A percentile compares a stretch with the other conserved stretches of the same genome.
Evolutionary conservation across 2,888 invertebrate species (phyloP).

Genomic region (Hemaris fuciformis): DNA sequence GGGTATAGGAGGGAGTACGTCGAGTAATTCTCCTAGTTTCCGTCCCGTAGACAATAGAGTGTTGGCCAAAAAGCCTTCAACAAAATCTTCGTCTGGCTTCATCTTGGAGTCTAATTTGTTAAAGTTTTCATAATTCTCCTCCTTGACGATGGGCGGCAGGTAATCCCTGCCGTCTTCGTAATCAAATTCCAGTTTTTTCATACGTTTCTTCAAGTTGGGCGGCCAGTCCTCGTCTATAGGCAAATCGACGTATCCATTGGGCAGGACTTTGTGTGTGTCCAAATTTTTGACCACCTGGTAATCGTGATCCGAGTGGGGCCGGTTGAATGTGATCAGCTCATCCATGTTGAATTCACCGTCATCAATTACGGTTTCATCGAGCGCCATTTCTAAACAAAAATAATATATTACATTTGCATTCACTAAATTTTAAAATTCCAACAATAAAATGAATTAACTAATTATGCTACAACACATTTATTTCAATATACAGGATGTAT

Average conservation of each 20-base stretch:
- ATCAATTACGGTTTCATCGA: conserved; percentile 77
- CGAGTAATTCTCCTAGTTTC: conserved; percentile 66
- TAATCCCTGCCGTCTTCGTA: conserved; percentile 67
- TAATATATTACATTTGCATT: background rate
- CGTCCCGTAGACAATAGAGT: conserved; percentile 62
- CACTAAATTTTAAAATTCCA: background rate
- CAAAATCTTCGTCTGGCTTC: conserved; percentile 43
- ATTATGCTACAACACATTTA: too few relatives aligned
- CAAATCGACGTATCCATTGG: conserved; percentile 78
- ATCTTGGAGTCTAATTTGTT: conserved; percentile 53
- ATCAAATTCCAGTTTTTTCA: conserved; percentile 72
- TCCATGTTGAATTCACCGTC: conserved; percentile 83
- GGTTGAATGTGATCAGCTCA: conserved; percentile 81
- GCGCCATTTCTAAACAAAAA: conserved; percentile 56
- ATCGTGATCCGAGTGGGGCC: conserved; percentile 74
- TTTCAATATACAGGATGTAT: too few relatives aligned
- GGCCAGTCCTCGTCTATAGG: conserved; percentile 83
- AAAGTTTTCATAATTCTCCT: conserved; percentile 64
- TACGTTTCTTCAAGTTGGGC: conserved; percentile 73
- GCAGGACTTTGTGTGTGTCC: conserved; percentile 46
- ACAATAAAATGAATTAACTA: too few relatives aligned
- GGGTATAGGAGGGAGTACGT: conserved; percentile 61
- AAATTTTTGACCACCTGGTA: conserved; percentile 69
- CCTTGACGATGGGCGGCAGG: conserved; percentile 64
- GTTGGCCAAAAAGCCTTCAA: conserved; percentile 51